These are phyloP conservation scores for Notarius lentiginosus DNA, from an alignment of 2,113 vertebrate species.

Conservation along the genomic window DNA sequence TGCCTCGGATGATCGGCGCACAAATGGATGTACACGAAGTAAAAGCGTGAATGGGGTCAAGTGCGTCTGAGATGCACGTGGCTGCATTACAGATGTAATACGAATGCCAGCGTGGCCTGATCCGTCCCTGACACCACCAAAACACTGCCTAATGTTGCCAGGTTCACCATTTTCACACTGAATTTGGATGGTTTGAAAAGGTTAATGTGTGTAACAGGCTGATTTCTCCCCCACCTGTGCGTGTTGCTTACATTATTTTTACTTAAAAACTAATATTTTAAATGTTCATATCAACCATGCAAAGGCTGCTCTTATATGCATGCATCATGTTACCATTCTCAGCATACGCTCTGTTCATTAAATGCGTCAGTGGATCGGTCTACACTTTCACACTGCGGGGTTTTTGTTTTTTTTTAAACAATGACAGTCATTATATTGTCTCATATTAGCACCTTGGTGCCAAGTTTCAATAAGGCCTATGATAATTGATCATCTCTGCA, in stretches of 20 bases:
- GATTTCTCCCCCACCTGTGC: background rate
- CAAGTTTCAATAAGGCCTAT: background rate
- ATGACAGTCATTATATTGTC: no score
- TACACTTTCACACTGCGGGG: background rate
- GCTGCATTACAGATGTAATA: no score
- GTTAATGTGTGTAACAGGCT: background rate
- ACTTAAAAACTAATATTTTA: background rate
- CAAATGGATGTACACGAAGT: background rate
- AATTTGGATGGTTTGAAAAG: background rate
- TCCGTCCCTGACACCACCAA: no score
- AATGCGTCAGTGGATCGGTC: background rate
- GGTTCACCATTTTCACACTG: background rate
- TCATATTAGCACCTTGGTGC: background rate
- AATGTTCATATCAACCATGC: background rate
- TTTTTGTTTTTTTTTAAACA: background rate
- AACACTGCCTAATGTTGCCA: background rate
- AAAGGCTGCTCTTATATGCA: background rate
- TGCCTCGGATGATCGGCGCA: background rate
- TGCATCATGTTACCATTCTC: no score
- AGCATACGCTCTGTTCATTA: background rate
- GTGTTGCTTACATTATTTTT: background rate
- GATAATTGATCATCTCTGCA: constrained; percentile 2
- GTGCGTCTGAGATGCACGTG: background rate
- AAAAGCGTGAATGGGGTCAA: background rate
- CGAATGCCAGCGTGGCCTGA: background rate